Conservation (phyloP, 2,797 vertebrate genomes). For the Zenarchopterus dispar region DNA sequence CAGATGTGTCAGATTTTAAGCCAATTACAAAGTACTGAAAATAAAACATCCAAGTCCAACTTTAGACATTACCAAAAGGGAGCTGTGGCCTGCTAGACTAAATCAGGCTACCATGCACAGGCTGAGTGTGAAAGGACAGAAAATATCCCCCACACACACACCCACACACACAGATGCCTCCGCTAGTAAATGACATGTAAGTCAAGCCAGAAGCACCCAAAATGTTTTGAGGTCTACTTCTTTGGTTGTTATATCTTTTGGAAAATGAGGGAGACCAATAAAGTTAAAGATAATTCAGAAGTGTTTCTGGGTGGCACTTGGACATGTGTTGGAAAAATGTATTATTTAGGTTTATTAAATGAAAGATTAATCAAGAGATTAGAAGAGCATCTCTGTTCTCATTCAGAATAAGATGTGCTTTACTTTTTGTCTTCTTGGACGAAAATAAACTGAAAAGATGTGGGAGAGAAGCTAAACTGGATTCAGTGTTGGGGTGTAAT, state of each 20-base stretch:
- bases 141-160: slow-evolving; percentile 22
- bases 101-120: slow-evolving; percentile 30
- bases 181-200: slow-evolving; percentile 29
- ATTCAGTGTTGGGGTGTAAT: slow-evolving; percentile 64
- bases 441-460: slow-evolving; percentile 42
- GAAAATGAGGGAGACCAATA: slow-evolving; percentile 26
- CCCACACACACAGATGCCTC: slow-evolving; percentile 25
- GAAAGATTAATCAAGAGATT: background rate
- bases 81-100: slow-evolving; percentile 10
- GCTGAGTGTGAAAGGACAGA: slow-evolving; percentile 38
- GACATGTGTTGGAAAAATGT: background rate
- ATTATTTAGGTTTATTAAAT: background rate
- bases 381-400: background rate
- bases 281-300: slow-evolving; percentile 8
- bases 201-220: slow-evolving; percentile 40
- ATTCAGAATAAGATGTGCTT: slow-evolving; percentile 4
- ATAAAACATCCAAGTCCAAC: slow-evolving; percentile 41
- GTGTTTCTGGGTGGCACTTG: background rate
- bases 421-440: slow-evolving; percentile 37
- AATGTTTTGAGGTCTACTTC: slow-evolving; percentile 3
- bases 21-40: slow-evolving; percentile 40
- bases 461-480: slow-evolving; percentile 48
- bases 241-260: slow-evolving; percentile 11
- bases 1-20: slow-evolving; percentile 36
- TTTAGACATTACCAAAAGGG: slow-evolving; percentile 29